Base-by-base conservation (phyloP, 2,888 invertebrate genomes). In the Cordilura impudica region DNA sequence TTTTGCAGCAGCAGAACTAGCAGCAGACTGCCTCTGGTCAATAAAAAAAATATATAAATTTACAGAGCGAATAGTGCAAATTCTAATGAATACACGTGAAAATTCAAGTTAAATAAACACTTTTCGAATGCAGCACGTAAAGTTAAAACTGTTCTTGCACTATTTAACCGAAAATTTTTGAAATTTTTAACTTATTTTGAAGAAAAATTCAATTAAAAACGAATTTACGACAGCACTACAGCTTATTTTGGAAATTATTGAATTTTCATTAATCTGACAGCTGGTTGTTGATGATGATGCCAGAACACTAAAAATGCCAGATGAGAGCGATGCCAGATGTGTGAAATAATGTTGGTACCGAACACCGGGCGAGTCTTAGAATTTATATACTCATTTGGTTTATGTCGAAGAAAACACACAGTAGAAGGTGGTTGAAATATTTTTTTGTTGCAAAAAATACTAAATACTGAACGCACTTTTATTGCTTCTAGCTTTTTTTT, bases 181-280 rank as follows among this genome's bases (percentile, higher is more conserved):
- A 76, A 77, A 56, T 66, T 77, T 26, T 73, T 10, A 73, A 53
- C 29, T 26, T 56, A 73, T 77, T 61, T 54, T n/a, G 18, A 31
- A 51, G 69, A 60, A 71, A 75, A 73, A 53, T 70, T 70, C 69
- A 77, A 77, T 77, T 77, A 73, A 77, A 76, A 73, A 67, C 63
- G 66, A 75, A 79, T 76, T 75, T 56, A 67, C 79, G 71, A 79
- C 75, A 78, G 61, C 80, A 75, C 63, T 65, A 67, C 70, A 71
- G 47, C 71, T 67, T 81, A 81, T 81, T 82, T 81, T 82, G 81
- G 82, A 82, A 74, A 67, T 82, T 83, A 81, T 83, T 83, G 82
- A 82, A 81, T 82, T 83, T 81, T 81, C 82, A 82, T 82, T 82
- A 81, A 76, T 71, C 61, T 82, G 81, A 82, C 82, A 81, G 82